Conservation (phyloP, 92 coral and sea anemone genomes). For the Micromussa lordhowensis region DNA sequence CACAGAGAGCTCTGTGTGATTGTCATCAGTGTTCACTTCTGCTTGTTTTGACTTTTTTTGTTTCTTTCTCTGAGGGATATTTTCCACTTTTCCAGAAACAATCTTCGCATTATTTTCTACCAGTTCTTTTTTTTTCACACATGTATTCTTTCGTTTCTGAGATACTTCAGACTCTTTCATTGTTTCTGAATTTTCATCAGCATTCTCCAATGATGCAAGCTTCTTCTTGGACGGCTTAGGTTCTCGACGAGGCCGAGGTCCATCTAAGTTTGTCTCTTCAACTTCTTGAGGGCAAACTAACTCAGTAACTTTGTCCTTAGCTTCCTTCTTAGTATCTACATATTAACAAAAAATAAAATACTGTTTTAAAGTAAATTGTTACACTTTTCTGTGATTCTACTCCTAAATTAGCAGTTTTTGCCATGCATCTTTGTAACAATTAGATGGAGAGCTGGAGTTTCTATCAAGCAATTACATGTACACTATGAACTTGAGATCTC, state of each 20-base stretch:
- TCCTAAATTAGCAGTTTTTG: too few relatives aligned
- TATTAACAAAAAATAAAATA: too few relatives aligned
- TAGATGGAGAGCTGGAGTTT: too few relatives aligned
- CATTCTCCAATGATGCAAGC: slow-evolving; percentile 40
- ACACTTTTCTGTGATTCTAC: too few relatives aligned
- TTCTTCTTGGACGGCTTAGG: slow-evolving; percentile 43
- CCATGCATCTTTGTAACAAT: too few relatives aligned
- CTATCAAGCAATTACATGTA: too few relatives aligned
- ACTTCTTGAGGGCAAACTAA: slow-evolving; percentile 14
- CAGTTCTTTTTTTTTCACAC: slow-evolving; percentile 7
- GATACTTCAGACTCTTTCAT: slow-evolving; percentile 10
- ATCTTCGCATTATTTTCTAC: not conserved
- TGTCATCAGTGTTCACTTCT: not conserved
- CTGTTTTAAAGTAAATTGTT: too few relatives aligned
- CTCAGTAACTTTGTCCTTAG: slow-evolving; percentile 26
- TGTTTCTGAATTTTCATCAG: slow-evolving; percentile 2
- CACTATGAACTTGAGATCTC: too few relatives aligned
- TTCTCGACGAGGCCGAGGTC: slow-evolving; percentile 30
- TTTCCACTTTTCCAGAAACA: slow-evolving; percentile 25
- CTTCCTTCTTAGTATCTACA: slow-evolving; percentile 41
- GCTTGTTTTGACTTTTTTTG: slow-evolving; percentile 18
- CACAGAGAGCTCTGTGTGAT: slow-evolving; percentile 13
- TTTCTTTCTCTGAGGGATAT: slow-evolving; percentile 18
- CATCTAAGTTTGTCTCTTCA: slow-evolving; percentile 28
- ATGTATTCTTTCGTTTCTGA: slow-evolving; percentile 19